A percentile compares a stretch with the other conserved stretches of the same genome.
phyloP scores from a whole-genome alignment of 2,113 vertebrate genomes.

The Myrmecophaga tridactyla region DNA sequence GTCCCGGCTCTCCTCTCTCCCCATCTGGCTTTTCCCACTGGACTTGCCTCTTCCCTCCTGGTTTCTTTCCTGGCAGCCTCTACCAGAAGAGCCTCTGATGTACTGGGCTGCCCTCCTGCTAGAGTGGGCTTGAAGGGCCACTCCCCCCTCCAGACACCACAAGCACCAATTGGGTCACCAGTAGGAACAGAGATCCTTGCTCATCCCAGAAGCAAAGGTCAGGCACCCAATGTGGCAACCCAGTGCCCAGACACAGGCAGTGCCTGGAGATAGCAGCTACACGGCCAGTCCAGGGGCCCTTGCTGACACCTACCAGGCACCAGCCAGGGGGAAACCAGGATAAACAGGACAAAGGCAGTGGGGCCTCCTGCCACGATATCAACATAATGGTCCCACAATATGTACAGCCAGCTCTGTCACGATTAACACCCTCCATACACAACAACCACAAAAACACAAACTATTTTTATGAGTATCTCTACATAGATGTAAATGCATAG shows the following conservation, averaged over 20 bases:
- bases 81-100: background rate
- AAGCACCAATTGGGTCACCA: rapidly evolving
- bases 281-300: background rate
- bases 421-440: background rate
- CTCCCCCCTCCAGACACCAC: no score
- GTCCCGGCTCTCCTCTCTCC: background rate
- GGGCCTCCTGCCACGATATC: rapidly evolving
- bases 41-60: background rate
- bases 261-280: background rate
- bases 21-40: no score
- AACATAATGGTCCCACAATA: background rate
- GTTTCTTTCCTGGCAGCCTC: background rate
- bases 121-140: background rate
- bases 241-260: rapidly evolving
- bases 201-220: background rate
- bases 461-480: background rate
- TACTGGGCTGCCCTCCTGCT: background rate
- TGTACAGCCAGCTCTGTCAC: background rate
- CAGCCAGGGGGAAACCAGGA: rapidly evolving
- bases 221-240: rapidly evolving
- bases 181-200: background rate
- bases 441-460: background rate
- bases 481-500: no score
- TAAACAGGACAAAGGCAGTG: background rate
- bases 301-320: background rate